Conservation (phyloP, 92 coral and sea anemone species). For the Porites rus region DNA sequence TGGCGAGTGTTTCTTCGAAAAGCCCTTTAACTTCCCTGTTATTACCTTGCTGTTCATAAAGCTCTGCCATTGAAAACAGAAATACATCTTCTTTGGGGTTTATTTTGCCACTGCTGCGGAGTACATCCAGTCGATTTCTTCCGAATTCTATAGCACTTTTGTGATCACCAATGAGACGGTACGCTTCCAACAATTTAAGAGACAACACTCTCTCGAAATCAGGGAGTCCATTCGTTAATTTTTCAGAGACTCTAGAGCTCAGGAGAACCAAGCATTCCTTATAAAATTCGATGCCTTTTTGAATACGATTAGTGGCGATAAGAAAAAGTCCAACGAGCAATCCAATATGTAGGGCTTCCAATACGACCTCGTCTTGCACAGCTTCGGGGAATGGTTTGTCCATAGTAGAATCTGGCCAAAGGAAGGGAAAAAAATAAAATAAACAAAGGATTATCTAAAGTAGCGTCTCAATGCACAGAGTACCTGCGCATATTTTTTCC, state of each 20-base stretch:
- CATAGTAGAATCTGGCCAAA: not conserved
- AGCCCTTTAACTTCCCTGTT: not conserved
- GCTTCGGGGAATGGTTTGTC: not conserved
- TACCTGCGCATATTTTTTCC: too few species aligned
- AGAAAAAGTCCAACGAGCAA: not conserved
- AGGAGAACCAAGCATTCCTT: not conserved
- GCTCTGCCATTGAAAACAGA: not conserved
- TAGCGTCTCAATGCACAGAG: too few species aligned
- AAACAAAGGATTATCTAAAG: too few species aligned
- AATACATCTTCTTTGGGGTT: not conserved
- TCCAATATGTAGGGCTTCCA: not conserved
- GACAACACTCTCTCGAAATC: too few species aligned
- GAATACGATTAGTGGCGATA: not conserved
- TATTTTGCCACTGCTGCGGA: not conserved
- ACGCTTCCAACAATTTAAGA: not conserved
- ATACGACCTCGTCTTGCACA: not conserved
- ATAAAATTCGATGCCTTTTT: not conserved
- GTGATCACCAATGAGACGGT: not conserved
- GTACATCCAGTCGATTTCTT: not conserved
- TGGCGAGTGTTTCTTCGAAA: not conserved
- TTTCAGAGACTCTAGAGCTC: not conserved
- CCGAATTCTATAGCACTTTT: not conserved
- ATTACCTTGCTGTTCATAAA: not conserved
- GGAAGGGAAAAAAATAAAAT: too few species aligned
- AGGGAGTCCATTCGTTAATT: too few species aligned